These are phyloP conservation scores for Tipula unca DNA, from an alignment of 2,888 invertebrate genomes.

Conservation along the genomic window DNA sequence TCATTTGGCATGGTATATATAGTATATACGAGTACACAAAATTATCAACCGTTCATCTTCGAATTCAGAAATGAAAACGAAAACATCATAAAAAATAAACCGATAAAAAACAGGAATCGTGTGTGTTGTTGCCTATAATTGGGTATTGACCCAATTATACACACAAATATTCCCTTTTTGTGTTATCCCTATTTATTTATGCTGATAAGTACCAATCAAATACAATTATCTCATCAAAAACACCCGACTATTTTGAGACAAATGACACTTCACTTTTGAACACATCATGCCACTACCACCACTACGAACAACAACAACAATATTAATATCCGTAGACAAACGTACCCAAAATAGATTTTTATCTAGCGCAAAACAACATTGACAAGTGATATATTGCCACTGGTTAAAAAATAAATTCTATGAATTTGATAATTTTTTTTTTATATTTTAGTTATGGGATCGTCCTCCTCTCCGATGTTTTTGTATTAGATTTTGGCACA, in stretches of 20 bases:
- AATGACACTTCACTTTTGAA: constrained; percentile 14
- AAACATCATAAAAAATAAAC: background rate
- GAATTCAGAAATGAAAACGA: background rate
- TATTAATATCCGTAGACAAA: background rate
- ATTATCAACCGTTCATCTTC: background rate
- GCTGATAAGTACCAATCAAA: constrained; percentile 14
- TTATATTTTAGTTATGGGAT: background rate
- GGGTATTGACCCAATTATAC: background rate
- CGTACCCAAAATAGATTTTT: background rate
- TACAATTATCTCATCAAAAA: constrained; percentile 14
- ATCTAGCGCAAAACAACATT: constrained; percentile 3
- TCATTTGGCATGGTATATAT: background rate
- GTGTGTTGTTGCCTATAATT: background rate
- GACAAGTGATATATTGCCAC: constrained; percentile 8
- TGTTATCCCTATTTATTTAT: background rate
- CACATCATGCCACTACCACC: no score
- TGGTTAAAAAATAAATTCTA: background rate
- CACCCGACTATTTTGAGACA: background rate
- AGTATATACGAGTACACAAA: no score
- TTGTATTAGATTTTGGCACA: background rate
- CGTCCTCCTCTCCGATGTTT: background rate
- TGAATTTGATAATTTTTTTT: background rate
- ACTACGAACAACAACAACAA: background rate
- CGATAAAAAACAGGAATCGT: constrained; percentile 8
- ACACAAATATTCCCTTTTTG: background rate